Base-by-base conservation (phyloP, 2,797 vertebrate genomes). In the Poeciliopsis gracilis region DNA sequence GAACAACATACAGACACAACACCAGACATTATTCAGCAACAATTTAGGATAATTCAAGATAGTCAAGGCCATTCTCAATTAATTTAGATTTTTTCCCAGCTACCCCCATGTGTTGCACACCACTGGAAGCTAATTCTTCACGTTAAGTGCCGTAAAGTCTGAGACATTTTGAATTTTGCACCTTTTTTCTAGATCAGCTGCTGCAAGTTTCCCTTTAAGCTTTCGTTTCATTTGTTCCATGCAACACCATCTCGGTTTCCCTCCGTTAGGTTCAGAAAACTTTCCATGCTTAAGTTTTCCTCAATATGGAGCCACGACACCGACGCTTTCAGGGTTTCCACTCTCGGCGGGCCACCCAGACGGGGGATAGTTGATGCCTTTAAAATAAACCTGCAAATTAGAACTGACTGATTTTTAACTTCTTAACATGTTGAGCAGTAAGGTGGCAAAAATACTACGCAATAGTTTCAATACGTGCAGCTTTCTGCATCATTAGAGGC, bases 1-100 rank as follows among this genome's bases (percentile, higher is more conserved):
- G 85, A 93, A 82, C 83, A 90, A 91, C 82, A 84, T 63, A 36
- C 66, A 79, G 78, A 84, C 59, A 73, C 72, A 69, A 67, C 46
- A 85, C 78, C 79, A 57, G 23, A 79, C 63, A 33, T 53, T 73
- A 80, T 66, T 87, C 77, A 81, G 88, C 78, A 90, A 91, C 76
- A 75, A 78, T 53, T 85, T 76, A 45, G 67, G 55, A 61, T 61
- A 15, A 61, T 18, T 61, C 90, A 76, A 70, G 80, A 85, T 80
- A 77, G 87, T 83, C 78, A 76, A 36, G 84, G 86, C 77, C 80
- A 79, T 45, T 53, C 59, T 47, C 13, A 51, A 66, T 69, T 1
- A 2, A 59, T 72, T 51, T 55, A 25, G 67, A 13, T 20, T 77
- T 30, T 72, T 43, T 8, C 38, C 13, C 43, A 30, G 11, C 3